A percentile compares a stretch with the other conserved stretches of the same genome.
These are phyloP conservation scores for Tonatia bakeri DNA, from an alignment of 2,113 vertebrate genomes.

Conservation along the genomic window DNA sequence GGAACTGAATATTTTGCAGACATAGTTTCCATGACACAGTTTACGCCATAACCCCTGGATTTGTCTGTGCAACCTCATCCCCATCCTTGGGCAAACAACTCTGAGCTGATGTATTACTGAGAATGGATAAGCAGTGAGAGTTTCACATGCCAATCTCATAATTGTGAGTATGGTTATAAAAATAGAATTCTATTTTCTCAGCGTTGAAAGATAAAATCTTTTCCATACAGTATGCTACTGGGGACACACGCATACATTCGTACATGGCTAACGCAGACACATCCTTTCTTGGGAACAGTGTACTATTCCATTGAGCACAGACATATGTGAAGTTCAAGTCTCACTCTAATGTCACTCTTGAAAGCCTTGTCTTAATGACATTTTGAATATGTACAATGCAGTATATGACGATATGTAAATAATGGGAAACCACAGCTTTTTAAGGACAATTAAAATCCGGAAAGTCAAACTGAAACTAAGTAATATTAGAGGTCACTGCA, in stretches of 20 bases:
- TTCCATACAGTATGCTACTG: background rate
- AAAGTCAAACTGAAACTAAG: conserved; percentile 40
- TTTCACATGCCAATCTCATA: background rate
- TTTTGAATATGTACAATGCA: conserved; percentile 31
- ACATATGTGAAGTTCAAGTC: background rate
- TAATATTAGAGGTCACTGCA: conserved; percentile 3
- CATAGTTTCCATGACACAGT: background rate
- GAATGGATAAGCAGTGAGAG: background rate
- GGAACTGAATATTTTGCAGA: background rate
- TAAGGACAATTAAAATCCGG: conserved; percentile 16
- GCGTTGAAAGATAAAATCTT: background rate
- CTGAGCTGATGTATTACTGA: background rate
- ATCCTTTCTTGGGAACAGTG: background rate
- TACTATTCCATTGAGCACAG: background rate
- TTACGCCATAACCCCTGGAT: background rate
- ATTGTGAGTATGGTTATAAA: background rate
- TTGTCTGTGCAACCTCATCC: background rate
- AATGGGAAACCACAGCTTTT: background rate
- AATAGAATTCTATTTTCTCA: background rate
- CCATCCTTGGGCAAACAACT: background rate
- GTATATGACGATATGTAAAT: conserved; percentile 6
- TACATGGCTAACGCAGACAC: background rate
- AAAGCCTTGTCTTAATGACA: background rate
- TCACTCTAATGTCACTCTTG: background rate
- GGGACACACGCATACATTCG: background rate